Conservation (phyloP, 2,113 vertebrate species). For the Psophia crepitans region DNA sequence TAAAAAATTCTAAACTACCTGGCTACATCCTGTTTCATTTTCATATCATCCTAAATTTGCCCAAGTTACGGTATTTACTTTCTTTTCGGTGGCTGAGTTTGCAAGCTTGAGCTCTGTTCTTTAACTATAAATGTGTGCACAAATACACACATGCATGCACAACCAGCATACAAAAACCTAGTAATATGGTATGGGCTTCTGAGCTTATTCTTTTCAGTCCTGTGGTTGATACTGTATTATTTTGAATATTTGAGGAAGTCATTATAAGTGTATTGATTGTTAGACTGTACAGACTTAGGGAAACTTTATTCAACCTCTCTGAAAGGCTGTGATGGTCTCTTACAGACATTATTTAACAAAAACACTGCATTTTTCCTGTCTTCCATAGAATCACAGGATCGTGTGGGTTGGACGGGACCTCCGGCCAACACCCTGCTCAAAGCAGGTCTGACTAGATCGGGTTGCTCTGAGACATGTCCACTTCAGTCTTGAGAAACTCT, state of each 20-base stretch:
- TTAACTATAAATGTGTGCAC: background rate
- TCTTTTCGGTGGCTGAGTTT: background rate
- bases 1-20: background rate
- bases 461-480: background rate
- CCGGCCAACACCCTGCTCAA: background rate
- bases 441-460: background rate
- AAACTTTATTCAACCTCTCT: background rate
- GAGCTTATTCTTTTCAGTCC: background rate
- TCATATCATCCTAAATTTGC: background rate
- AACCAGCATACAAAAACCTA: background rate
- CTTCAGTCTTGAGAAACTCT: background rate
- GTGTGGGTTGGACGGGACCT: background rate
- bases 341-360: background rate
- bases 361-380: accelerated
- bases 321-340: background rate
- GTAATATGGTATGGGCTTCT: background rate
- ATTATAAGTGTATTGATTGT: background rate
- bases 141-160: background rate
- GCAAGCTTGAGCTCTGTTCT: background rate
- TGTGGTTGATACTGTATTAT: background rate
- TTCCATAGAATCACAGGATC: background rate
- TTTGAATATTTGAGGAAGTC: background rate
- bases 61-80: background rate
- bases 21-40: background rate
- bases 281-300: background rate